phyloP scores from a whole-genome alignment of 2,113 vertebrate species.

The Epinephelus cyanopodus region DNA sequence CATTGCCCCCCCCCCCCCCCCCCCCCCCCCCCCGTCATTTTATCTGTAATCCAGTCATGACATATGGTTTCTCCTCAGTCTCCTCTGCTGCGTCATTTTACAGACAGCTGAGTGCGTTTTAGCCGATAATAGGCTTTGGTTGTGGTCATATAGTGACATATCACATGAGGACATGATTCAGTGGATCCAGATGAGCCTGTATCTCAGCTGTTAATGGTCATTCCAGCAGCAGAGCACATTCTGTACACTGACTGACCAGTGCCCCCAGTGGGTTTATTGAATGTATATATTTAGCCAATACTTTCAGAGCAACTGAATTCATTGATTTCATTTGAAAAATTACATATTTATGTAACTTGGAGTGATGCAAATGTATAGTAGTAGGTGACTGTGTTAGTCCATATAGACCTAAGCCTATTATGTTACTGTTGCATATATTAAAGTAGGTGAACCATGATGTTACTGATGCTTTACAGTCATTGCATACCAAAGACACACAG shows the following conservation, averaged over 20 bases:
- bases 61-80: slow-evolving; percentile 51
- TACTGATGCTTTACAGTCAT: neutral
- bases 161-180: slow-evolving; percentile 44
- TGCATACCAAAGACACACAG: neutral
- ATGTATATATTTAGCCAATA: neutral
- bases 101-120: slow-evolving; percentile 37
- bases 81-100: slow-evolving; percentile 43
- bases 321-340: slow-evolving; percentile 6
- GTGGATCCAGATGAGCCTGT: slow-evolving; percentile 53
- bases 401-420: neutral
- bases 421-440: neutral
- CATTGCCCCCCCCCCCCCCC: neutral
- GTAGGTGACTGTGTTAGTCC: neutral
- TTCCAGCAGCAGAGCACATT: slow-evolving; percentile 24
- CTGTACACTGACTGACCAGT: slow-evolving; percentile 10
- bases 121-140: slow-evolving; percentile 65
- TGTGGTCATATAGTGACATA: slow-evolving; percentile 24
- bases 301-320: neutral
- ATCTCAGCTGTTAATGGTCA: slow-evolving; percentile 56
- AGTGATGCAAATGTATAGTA: slow-evolving; percentile 4
- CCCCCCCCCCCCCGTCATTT: neutral
- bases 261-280: slow-evolving; percentile 26
- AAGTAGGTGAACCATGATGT: neutral
- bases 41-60: slow-evolving; percentile 56
- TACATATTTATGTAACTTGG: neutral